These are phyloP conservation scores for Perdita meconis DNA, from an alignment of 2,888 invertebrate genomes.

Conservation along the genomic window DNA sequence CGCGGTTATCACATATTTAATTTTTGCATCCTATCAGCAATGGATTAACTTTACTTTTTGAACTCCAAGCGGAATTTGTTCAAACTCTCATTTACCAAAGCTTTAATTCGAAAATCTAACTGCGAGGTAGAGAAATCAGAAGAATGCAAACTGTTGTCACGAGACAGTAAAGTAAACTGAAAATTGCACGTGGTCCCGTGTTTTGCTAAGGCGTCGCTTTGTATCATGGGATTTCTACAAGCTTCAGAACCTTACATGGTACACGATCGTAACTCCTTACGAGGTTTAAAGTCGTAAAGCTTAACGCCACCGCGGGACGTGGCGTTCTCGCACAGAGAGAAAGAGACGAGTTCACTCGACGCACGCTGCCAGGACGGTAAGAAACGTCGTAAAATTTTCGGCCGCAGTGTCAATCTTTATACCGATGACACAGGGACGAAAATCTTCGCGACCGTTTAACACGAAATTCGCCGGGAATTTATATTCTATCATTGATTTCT, in stretches of 20 bases:
- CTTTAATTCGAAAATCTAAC: too few relatives aligned
- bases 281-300: slow-evolving; percentile 56
- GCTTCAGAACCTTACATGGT: slow-evolving; percentile 25
- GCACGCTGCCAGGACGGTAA: slow-evolving; percentile 23
- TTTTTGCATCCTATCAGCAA: too few relatives aligned
- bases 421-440: not conserved
- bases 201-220: slow-evolving; percentile 4
- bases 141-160: not conserved
- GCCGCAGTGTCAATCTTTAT: slow-evolving; percentile 37
- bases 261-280: slow-evolving; percentile 56
- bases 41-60: too few relatives aligned
- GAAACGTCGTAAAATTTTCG: slow-evolving; percentile 54
- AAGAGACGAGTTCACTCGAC: slow-evolving; percentile 25
- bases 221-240: slow-evolving; percentile 26
- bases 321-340: slow-evolving; percentile 32
- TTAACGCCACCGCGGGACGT: slow-evolving; percentile 39
- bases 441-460: slow-evolving; percentile 24
- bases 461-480: not conserved
- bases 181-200: not conserved
- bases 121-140: not conserved
- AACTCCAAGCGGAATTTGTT: too few relatives aligned
- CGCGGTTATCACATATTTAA: too few relatives aligned
- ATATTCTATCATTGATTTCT: slow-evolving; percentile 1
- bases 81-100: too few relatives aligned
- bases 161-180: slow-evolving; percentile 9